Evolutionary conservation across 2,888 invertebrate genomes (phyloP).

Genomic region (Ophion costatus): DNA sequence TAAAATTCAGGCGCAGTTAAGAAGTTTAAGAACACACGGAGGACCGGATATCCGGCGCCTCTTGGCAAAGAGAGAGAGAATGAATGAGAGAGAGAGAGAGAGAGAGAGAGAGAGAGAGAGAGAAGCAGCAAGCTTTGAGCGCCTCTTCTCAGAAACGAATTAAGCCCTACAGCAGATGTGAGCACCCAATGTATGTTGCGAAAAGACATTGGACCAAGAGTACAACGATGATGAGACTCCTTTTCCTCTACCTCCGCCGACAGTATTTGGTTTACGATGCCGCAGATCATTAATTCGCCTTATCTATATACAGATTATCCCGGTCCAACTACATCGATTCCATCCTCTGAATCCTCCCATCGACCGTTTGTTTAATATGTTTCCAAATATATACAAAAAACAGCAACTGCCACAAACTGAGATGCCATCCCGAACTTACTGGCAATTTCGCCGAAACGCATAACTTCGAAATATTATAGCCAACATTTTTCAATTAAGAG

Average conservation of each 20-base stretch:
- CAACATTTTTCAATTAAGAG: not conserved
- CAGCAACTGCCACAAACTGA: not conserved
- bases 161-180: constrained; percentile 60
- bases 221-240: constrained; percentile 17
- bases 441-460: not conserved
- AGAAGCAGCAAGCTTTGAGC: constrained; percentile 27
- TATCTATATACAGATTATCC: constrained; percentile 37
- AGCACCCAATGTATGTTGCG: constrained; percentile 54
- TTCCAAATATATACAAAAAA: not conserved
- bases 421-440: not conserved
- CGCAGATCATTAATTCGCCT: constrained; percentile 64
- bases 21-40: constrained; percentile 22
- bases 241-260: constrained; percentile 20
- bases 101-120: constrained; percentile 19
- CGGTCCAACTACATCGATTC: constrained; percentile 42
- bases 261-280: constrained; percentile 60
- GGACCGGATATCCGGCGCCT: constrained; percentile 66
- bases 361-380: not conserved
- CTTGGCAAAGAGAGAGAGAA: constrained; percentile 11
- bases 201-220: constrained; percentile 47
- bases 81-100: constrained; percentile 17
- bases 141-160: constrained; percentile 63
- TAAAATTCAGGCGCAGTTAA: constrained; percentile 19
- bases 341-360: not conserved
- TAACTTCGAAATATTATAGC: constrained; percentile 6